Percentiles rank a stretch among this genome's conserved stretches.
Evolutionary conservation across 2,113 vertebrate species (phyloP).

Genomic region (Aleadryas rufinucha): DNA sequence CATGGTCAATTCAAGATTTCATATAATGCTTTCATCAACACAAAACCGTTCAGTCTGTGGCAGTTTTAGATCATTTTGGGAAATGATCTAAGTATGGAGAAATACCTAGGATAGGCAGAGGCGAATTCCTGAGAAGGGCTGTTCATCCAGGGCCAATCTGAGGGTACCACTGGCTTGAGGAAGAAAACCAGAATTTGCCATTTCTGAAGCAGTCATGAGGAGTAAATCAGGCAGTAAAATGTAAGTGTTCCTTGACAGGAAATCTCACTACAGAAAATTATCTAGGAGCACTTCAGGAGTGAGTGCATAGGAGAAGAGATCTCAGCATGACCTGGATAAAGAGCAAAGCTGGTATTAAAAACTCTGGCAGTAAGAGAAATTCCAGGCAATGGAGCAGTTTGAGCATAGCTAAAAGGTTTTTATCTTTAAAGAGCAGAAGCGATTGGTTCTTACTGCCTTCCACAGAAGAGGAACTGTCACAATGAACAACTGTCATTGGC

Average conservation of each 20-base stretch:
- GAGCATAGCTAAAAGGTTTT: background rate
- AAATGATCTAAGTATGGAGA: background rate
- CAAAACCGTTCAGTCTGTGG: fast-evolving
- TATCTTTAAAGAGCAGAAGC: background rate
- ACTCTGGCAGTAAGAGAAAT: background rate
- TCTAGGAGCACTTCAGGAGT: background rate
- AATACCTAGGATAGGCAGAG: background rate
- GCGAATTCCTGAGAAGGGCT: fast-evolving
- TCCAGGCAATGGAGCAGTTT: background rate
- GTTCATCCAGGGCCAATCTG: background rate
- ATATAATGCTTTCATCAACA: background rate
- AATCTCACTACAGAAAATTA: background rate
- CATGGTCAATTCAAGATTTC: background rate
- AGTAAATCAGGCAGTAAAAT: background rate
- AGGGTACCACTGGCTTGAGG: background rate
- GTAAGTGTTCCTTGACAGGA: background rate
- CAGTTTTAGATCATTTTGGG: background rate
- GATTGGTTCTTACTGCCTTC: background rate
- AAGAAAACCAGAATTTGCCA: background rate
- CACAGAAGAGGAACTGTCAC: background rate
- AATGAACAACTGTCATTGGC: background rate
- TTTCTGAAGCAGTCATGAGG: background rate
- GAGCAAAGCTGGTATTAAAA: background rate
- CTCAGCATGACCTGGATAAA: background rate
- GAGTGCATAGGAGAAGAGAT: background rate